Evolutionary conservation across 2,888 invertebrate genomes (phyloP).

Genomic region (Agonopterix alstromeriana): DNA sequence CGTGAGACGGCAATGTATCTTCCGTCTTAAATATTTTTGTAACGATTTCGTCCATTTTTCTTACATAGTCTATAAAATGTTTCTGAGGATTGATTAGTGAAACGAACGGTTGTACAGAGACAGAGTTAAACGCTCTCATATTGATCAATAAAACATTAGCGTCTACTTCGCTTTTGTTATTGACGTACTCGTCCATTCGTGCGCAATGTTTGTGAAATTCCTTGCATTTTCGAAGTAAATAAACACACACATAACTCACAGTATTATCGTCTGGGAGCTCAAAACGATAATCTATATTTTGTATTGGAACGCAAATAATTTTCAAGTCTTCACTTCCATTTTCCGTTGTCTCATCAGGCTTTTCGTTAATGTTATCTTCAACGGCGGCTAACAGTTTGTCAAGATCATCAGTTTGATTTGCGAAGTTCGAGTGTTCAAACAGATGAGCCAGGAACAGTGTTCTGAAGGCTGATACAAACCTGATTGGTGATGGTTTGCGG

Average conservation of each 20-base stretch:
- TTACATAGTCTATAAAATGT: no score
- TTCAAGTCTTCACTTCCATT: not conserved
- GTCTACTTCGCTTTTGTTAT: not conserved
- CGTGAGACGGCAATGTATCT: no score
- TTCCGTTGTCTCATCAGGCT: not conserved
- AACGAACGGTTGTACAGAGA: not conserved
- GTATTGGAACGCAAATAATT: not conserved
- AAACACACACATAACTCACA: slow-evolving; percentile 1
- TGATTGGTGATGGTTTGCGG: slow-evolving; percentile 3
- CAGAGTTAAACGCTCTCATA: not conserved
- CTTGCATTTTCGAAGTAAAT: slow-evolving; percentile 3
- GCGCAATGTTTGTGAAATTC: slow-evolving; percentile 1
- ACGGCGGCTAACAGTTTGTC: not conserved
- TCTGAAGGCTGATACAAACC: slow-evolving; percentile 4
- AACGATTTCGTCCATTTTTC: no score
- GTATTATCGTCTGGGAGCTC: slow-evolving; percentile 5
- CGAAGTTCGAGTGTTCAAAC: slow-evolving; percentile 1
- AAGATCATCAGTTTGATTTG: slow-evolving; percentile 2
- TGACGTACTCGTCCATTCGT: not conserved
- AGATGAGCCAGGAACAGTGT: slow-evolving; percentile 2
- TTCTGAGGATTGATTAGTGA: not conserved
- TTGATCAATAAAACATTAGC: not conserved
- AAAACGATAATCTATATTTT: slow-evolving; percentile 5
- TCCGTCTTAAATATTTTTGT: no score
- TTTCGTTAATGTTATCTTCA: not conserved